Conservation (phyloP, 2,113 vertebrate genomes). For the Felis chaus region DNA sequence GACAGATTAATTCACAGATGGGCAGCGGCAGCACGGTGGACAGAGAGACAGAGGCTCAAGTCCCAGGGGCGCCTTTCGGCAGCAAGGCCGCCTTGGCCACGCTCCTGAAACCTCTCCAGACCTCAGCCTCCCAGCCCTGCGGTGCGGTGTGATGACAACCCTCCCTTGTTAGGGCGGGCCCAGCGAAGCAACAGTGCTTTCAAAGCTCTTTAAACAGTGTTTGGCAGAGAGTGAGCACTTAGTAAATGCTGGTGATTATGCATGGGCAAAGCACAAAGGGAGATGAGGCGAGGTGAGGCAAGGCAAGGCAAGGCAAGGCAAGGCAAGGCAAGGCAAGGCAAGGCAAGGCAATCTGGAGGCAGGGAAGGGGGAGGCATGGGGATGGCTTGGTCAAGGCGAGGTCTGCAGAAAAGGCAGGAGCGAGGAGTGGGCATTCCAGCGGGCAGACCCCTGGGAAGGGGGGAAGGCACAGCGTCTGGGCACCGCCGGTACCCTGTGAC, state of each 20-base stretch:
- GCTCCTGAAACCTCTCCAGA: neutral
- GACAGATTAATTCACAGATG: neutral
- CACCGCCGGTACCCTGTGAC: accelerated
- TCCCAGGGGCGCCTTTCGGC: neutral
- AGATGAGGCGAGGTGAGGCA: neutral
- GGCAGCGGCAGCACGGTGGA: neutral
- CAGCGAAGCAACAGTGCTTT: accelerated
- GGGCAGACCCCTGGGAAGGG: too few relatives aligned
- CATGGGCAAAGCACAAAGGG: neutral
- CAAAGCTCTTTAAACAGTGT: neutral
- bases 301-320: neutral
- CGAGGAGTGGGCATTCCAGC: accelerated
- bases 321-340: neutral
- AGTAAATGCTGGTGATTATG: neutral
- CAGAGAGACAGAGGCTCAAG: neutral
- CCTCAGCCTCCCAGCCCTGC: neutral
- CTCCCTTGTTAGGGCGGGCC: neutral
- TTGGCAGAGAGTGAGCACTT: too few relatives aligned
- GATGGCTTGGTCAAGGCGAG: neutral
- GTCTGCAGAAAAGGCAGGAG: neutral
- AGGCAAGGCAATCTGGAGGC: neutral
- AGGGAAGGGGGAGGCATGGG: neutral
- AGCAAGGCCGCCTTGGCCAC: neutral
- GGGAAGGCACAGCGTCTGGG: accelerated
- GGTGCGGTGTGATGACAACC: neutral